Base-by-base conservation (phyloP, 2,888 invertebrate genomes). In the Leptinotarsa juncta region DNA sequence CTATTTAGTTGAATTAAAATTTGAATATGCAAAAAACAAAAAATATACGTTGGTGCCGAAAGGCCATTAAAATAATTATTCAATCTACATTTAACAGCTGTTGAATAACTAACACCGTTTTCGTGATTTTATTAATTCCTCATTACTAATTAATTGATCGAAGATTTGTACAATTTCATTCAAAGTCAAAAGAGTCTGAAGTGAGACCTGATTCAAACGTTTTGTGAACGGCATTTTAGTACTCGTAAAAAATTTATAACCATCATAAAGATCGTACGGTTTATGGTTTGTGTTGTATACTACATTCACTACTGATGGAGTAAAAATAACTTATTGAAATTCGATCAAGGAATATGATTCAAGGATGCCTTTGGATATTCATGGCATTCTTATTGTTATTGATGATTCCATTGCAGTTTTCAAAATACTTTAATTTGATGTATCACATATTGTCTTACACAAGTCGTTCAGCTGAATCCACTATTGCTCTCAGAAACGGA, bases 231-330 rank as follows among this genome's bases (percentile, higher is more conserved):
- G 51, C 48, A 42, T 48, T 81, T 81, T 80, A 80, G 72, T 73
- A 71, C 70, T 71, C 75, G 72, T 81, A 81, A 81, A 81, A 76
- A 65, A 77, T 81, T 81, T 81, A 81, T 77, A 75, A 76, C 75
- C 67, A 71, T 72, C 71, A 80, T 80, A 80, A 81, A 81, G 79
- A 77, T 75, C 69, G 75, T 69, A 57, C 57, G 49, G 57, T 69
- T 57, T 57, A 57, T 60, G 57, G 60, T 69, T 60, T 72, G 72
- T 70, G 62, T 73, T 68, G 70, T 73, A 57, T 65, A 68, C 65
- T 68, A 71, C 48, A 50, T 68, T n/a, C 55, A 68, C 55, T 68
- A 55, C 68, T 51, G 57, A 20, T 5, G 55, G 55, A 20, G 49
- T 32, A 60, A 57, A 69, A 57, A 57, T 57, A 69, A 20, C 69